Conservation (phyloP, 2,888 invertebrate genomes). For the Caenorhabditis virilis region DNA sequence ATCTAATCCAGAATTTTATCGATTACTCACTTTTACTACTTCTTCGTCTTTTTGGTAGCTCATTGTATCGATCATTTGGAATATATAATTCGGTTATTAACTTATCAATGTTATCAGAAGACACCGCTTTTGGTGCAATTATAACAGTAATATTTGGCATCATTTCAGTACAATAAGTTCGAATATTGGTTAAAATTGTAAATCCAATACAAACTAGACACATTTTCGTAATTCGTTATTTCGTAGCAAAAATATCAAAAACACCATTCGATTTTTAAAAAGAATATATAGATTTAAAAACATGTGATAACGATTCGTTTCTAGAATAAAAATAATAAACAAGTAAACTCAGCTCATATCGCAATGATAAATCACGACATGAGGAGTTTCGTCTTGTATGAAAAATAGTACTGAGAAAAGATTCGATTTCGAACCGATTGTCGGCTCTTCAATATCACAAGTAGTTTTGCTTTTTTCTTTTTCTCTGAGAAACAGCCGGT, state of each 20-base stretch:
- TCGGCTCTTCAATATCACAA: too few species aligned
- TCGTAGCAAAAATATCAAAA: constrained; percentile 2
- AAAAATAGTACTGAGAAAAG: constrained; percentile 6
- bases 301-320: not conserved
- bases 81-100: constrained; percentile 23
- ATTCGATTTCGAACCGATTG: too few species aligned
- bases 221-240: constrained; percentile 31
- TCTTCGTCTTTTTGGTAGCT: constrained; percentile 2
- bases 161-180: constrained; percentile 23
- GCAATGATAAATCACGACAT: not conserved
- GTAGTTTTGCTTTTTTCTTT: too few species aligned
- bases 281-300: not conserved
- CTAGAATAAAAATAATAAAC: not conserved
- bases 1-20: too few species aligned
- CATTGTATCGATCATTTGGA: constrained; percentile 34
- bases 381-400: not conserved
- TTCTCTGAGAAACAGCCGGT: too few species aligned
- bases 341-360: not conserved
- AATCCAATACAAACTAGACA: constrained; percentile 36
- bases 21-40: not conserved
- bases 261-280: not conserved
- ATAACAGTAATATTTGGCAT: constrained; percentile 44
- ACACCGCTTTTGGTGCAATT: constrained; percentile 28
- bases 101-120: constrained; percentile 12
- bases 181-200: constrained; percentile 19